Percentiles rank a stretch among this genome's conserved stretches.
These are phyloP conservation scores for Megaceryle maxima DNA, from an alignment of 2,113 vertebrate genomes.

Conservation along the genomic window DNA sequence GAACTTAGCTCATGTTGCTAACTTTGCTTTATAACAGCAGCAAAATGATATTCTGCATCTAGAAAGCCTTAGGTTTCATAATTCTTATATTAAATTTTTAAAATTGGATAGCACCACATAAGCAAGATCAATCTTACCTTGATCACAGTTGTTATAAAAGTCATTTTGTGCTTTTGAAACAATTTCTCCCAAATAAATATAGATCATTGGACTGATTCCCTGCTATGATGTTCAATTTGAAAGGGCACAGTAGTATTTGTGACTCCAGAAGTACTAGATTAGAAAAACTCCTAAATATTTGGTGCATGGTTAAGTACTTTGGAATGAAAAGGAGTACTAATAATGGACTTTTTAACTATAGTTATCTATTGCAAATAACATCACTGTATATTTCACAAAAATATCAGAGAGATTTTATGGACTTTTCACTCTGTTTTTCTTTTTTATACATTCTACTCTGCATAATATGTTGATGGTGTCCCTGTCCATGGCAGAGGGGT, in stretches of 20 bases:
- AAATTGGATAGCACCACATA: not conserved
- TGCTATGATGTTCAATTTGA: not conserved
- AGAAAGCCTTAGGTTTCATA: not conserved
- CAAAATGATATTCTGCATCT: not conserved
- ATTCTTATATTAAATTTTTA: not conserved
- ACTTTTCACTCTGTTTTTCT: not conserved
- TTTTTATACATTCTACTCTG: not conserved
- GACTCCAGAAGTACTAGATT: not conserved
- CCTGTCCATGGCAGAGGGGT: no score
- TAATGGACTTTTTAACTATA: not conserved
- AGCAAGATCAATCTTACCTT: not conserved
- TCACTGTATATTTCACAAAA: not conserved
- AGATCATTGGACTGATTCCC: not conserved
- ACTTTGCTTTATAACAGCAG: not conserved
- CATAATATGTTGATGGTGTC: no score
- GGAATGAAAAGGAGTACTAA: not conserved
- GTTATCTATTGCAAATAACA: not conserved
- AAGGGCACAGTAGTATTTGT: not conserved
- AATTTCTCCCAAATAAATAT: not conserved
- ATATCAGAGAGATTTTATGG: not conserved
- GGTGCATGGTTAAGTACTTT: not conserved
- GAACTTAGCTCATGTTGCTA: not conserved
- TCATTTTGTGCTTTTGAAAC: not conserved
- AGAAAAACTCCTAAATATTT: not conserved
- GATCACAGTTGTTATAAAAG: not conserved